Base-by-base conservation (phyloP, 1,140 invertebrate species). In the Heliconius himera region DNA sequence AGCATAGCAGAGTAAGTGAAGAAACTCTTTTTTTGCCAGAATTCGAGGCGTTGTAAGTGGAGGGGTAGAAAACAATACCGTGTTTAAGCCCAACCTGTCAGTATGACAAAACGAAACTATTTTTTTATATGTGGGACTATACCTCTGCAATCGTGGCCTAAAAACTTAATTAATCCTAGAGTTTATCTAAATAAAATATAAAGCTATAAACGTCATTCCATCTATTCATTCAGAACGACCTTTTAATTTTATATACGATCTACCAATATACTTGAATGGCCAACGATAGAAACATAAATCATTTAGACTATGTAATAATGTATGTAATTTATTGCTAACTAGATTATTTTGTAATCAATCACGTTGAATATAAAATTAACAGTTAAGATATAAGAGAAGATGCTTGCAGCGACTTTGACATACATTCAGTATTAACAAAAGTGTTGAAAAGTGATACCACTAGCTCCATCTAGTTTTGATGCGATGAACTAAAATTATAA, bases 391-490 rank as follows among this genome's bases (percentile, higher is more conserved):
- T n/a, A 26, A 60, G 20, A 29, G 60, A 83, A 88, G 89, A 90
- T 93, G 85, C 79, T 77, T 83, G 83, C 83, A 83, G 82, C 86
- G 88, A 83, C 89, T 91, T 93, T 91, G 89, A 91, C 89, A 90
- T 79, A 89, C 76, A 88, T 91, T 83, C 75, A n/a, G 72, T 26
- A 54, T 79, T 83, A 83, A 80, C 29, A 11, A 46, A 66, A 60
- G 16, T 33, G 41, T 72, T 54, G 9, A 33, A 77, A 78, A 26
- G 77, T 70, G 82, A 73, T 73, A 86, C 85, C 70, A 56, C 38
- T 87, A 85, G 60, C 89, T 89, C 89, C 90, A 93, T 91, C 91
- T 91, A 83, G 77, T 71, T 73, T 29, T 16, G 11, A 29, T 66
- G 5, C 13, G 1, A 1, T 29, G 26, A 66, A 66, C 60, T 4